These are phyloP conservation scores for Catocala fraxini DNA, from an alignment of 2,888 invertebrate species.

Conservation along the genomic window DNA sequence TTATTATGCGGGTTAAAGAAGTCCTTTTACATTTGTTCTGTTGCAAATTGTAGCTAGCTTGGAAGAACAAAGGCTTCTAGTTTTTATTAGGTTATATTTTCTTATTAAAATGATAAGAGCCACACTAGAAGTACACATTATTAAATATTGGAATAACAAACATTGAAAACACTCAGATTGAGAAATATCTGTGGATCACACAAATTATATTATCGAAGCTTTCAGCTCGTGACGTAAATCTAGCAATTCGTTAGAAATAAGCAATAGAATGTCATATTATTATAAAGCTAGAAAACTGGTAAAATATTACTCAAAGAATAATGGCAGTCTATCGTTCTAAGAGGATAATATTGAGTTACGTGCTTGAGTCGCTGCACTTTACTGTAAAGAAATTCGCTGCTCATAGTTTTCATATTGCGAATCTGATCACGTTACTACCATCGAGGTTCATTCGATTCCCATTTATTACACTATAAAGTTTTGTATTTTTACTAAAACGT, in stretches of 20 bases:
- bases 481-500: conserved; percentile 56
- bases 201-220: neutral
- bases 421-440: conserved; percentile 69
- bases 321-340: conserved; percentile 38
- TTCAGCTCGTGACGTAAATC: neutral
- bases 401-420: conserved; percentile 62
- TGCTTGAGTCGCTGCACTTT: conserved; percentile 46
- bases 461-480: conserved; percentile 69
- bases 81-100: no score
- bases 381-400: conserved; percentile 50
- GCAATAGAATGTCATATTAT: conserved; percentile 1
- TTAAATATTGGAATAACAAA: neutral
- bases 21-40: no score
- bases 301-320: conserved; percentile 39
- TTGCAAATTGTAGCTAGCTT: no score
- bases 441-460: conserved; percentile 68
- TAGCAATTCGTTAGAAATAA: neutral
- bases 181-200: neutral
- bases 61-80: no score
- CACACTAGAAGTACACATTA: neutral
- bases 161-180: no score
- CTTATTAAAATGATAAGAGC: no score
- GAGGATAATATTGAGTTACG: conserved; percentile 47
- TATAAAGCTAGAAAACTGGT: conserved; percentile 12
- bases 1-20: no score